These are phyloP conservation scores for Eupsilia transversa DNA, from an alignment of 2,888 invertebrate genomes.

Conservation along the genomic window DNA sequence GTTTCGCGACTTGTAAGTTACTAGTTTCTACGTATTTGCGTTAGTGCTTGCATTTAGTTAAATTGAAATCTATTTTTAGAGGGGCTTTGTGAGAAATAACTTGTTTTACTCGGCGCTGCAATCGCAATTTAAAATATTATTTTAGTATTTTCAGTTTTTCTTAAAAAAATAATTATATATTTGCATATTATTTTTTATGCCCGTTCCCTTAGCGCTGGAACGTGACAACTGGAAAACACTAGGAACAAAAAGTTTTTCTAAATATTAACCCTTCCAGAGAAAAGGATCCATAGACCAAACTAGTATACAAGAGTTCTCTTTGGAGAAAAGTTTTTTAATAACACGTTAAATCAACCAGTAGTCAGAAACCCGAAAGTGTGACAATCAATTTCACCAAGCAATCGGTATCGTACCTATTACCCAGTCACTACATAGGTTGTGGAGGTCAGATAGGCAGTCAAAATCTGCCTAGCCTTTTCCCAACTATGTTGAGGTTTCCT, in stretches of 20 bases:
- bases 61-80: slow-evolving; percentile 42
- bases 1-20: slow-evolving; percentile 7
- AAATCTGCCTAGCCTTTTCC: no score
- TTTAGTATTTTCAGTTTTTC: no score
- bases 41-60: slow-evolving; percentile 17
- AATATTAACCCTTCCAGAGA: not conserved
- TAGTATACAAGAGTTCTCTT: not conserved
- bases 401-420: no score
- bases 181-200: no score
- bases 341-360: not conserved
- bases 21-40: slow-evolving; percentile 16
- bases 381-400: not conserved
- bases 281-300: not conserved
- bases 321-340: slow-evolving; percentile 6
- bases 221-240: no score
- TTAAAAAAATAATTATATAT: no score
- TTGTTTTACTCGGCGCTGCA: slow-evolving; percentile 16
- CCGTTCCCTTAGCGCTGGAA: no score
- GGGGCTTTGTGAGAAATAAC: slow-evolving; percentile 26
- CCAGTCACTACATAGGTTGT: not conserved
- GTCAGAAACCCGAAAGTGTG: not conserved
- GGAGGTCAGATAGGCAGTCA: not conserved
- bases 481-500: no score
- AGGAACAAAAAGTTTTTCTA: not conserved
- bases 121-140: slow-evolving; percentile 15